Base-by-base conservation (phyloP, 2,797 vertebrate species). In the Holocentrus rufus region DNA sequence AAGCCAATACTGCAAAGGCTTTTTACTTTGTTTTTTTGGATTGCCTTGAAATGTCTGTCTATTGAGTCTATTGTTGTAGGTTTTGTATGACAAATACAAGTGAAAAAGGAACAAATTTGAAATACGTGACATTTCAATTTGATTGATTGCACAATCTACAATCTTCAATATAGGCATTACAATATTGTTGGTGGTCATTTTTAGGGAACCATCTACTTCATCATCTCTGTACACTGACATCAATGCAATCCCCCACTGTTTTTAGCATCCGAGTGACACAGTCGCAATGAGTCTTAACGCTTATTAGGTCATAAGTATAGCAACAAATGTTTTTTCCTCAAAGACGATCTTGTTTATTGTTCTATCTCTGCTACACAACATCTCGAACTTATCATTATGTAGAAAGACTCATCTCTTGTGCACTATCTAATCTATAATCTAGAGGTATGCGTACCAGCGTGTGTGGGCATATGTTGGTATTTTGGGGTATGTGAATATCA, bases 231-330 rank as follows among this genome's bases (percentile, higher is more conserved):
- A 54, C 18, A 36, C 42, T 2, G 3, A 1, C 73, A 42, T 14
- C 83, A 70, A 84, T 74, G 79, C 71, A 91, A 87, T 52, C 7
- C 8, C 1, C 15, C 5, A 44, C 1, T 66, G 65, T 27, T 61
- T 62, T 4, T 5, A 72, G 79, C 7, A 22, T 0, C 14, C 59
- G 5, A 69, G 50, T 84, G 49, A 74, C 31, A 49, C 11, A 81
- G 76, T 66, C 36, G 39, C 8, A 79, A 47, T 62, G 1, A 56
- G 15, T 44, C 36, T 22, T 6, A 59, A 4, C 1, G 3, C 3
- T 64, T 6, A 47, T 81, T 80, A 44, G 27, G 57, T 15, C 65
- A 80, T 64, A 11, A 36, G 1, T 17, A 15, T 76, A 55, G 2
- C 18, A 68, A 3, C 8, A 49, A 23, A 13, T 62, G 17, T 73